Conservation (phyloP, 2,113 vertebrate genomes). For the Malaclemys terrapin region DNA sequence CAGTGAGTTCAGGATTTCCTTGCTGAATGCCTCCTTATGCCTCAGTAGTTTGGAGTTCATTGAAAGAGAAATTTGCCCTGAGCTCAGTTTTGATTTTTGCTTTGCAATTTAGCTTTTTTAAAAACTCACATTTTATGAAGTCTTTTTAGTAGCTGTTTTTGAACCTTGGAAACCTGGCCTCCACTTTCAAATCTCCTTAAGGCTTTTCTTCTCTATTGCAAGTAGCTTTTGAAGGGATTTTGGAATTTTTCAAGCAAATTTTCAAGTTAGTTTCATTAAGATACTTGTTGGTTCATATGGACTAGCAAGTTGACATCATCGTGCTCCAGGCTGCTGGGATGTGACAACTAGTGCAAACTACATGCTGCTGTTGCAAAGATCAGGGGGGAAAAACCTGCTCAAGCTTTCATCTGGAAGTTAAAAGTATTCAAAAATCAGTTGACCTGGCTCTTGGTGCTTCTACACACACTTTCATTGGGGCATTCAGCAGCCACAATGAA, state of each 20-base stretch:
- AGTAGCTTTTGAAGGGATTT: neutral
- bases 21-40: neutral
- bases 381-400: neutral
- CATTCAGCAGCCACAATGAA: neutral
- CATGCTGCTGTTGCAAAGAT: neutral
- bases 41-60: neutral
- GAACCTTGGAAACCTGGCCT: neutral
- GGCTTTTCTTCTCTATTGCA: neutral
- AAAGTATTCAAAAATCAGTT: neutral
- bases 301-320: neutral
- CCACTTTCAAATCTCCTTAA: neutral
- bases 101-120: neutral
- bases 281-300: accelerated
- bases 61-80: neutral
- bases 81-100: neutral
- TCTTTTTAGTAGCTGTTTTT: neutral
- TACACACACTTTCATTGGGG: neutral
- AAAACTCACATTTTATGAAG: neutral
- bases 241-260: neutral
- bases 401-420: neutral
- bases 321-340: neutral
- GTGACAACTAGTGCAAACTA: accelerated
- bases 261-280: accelerated
- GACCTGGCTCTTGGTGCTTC: neutral
- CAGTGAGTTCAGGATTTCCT: neutral